Evolutionary conservation across 1,140 invertebrate genomes (phyloP), one percentile per base, ranked within the genome.

Genomic region (Camponotus floridanus): DNA sequence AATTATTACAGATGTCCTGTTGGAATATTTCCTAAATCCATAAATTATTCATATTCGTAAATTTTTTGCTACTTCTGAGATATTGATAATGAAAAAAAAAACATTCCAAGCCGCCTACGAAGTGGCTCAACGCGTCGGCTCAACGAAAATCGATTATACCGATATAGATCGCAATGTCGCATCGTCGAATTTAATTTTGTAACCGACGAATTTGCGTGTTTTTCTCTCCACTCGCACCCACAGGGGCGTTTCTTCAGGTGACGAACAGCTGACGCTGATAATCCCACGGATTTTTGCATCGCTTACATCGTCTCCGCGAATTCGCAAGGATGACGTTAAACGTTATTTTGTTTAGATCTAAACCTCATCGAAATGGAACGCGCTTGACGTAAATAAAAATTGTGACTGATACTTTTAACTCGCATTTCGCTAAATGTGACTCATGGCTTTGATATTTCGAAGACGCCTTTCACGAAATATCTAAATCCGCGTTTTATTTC

Each of bases 381-480:
- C 62, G 62, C 36, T 26, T 39, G 62, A 70, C 33, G 64, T 70
- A 70, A 70, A 80, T 65, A 79, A 67, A 79, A 7, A 18, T 11
- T 26, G 18, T 48, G 61, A 51, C 11, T 31, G 42, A 67, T 51
- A 79, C 62, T 79, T 45, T 80, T n/a, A 79, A 51, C 62, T 31
- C 76, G n/a, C 76, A 55, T 55, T 48, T 79, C 31, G 61, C 45
- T 67, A 79, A 67, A 51, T 9, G 42, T 80, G 65, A 80, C 65
- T 80, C 78, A 80, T 48, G 9, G 39, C 21, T 67, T 59, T 36
- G 48, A 70, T 57, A 80, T 80, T 33, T 33, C 26, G 26, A 36
- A 78, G 48, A 48, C 59, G 39, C 62, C 31, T 78, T 33, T 64
- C 18, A 15, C 18, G 1, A 78, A 65, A 64, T 15, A 5, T 1